A percentile compares a stretch with the other conserved stretches of the same genome.
Conservation (phyloP, 2,797 vertebrate genomes). For the Pipistrellus kuhlii region DNA sequence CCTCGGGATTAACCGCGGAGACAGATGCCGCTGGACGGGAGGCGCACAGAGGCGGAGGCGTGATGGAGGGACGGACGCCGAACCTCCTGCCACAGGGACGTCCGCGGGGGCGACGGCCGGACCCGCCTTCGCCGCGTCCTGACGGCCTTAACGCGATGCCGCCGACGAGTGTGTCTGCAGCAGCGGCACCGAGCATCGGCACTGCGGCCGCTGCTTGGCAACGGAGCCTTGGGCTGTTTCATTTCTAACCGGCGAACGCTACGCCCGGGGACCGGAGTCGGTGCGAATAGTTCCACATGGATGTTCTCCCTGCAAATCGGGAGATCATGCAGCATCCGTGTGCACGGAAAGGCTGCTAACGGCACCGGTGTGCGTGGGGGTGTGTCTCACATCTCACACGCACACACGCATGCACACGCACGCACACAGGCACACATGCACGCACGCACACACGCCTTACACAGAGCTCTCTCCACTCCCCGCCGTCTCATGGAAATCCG, state of each 20-base stretch:
- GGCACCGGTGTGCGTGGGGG: slow-evolving; percentile 1
- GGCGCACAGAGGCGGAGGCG: background rate
- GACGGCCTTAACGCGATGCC: slow-evolving; percentile 84
- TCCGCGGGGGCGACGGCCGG: slow-evolving; percentile 74
- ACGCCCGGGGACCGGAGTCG: slow-evolving; percentile 82
- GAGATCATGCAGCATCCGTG: slow-evolving; percentile 77
- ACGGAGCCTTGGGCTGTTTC: slow-evolving; percentile 80
- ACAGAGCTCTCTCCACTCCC: slow-evolving; percentile 38
- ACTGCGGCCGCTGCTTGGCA: slow-evolving; percentile 86
- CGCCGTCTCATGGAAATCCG: slow-evolving; percentile 59
- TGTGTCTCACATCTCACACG: background rate
- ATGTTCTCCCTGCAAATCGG: slow-evolving; percentile 83
- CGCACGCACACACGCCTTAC: background rate
- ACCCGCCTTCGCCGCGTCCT: slow-evolving; percentile 74
- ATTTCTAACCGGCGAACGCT: slow-evolving; percentile 85
- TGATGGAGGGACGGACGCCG: background rate
- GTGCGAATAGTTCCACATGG: slow-evolving; percentile 85
- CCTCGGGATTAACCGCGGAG: slow-evolving; percentile 30
- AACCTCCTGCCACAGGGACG: slow-evolving; percentile 17
- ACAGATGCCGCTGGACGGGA: background rate
- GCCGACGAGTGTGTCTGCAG: slow-evolving; percentile 84
- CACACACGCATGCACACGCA: too few relatives aligned
- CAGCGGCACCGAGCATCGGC: slow-evolving; percentile 84
- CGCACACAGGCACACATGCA: background rate
- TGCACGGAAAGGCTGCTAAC: slow-evolving; percentile 76